Percentiles rank a stretch among this genome's conserved stretches.
Evolutionary conservation across 64 coral and sea anemone species (phyloP).

Genomic region (Montipora capricornis): DNA sequence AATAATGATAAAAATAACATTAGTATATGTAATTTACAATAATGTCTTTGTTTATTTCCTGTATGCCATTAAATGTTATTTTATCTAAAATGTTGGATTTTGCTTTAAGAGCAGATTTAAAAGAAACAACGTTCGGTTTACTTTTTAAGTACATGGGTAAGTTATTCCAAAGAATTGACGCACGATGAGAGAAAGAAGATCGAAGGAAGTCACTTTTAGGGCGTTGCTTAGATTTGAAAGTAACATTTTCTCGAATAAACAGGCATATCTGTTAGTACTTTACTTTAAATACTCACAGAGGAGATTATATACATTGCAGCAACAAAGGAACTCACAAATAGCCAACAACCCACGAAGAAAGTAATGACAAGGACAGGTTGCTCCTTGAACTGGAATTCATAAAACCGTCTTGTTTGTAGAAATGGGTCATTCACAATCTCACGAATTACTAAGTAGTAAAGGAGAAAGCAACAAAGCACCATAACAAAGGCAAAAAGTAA

Average conservation of each 20-base stretch:
- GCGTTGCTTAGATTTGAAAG: too few relatives aligned
- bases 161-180: too few relatives aligned
- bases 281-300: constrained; percentile 12
- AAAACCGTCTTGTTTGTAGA: background rate
- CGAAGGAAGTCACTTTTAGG: too few relatives aligned
- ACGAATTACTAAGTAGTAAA: constrained; percentile 3
- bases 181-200: too few relatives aligned
- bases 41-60: too few relatives aligned
- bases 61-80: too few relatives aligned
- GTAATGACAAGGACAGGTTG: background rate
- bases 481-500: constrained; percentile 13
- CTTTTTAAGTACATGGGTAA: too few relatives aligned
- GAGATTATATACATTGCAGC: background rate
- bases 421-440: background rate
- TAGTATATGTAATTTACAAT: too few relatives aligned
- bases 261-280: background rate
- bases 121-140: too few relatives aligned
- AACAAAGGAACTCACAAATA: background rate
- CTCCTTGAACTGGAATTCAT: background rate
- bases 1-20: too few relatives aligned
- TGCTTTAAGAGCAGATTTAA: too few relatives aligned
- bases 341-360: background rate
- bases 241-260: background rate
- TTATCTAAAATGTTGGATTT: too few relatives aligned
- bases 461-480: background rate